Evolutionary conservation across 2,888 invertebrate species (phyloP), one percentile per base, ranked within the genome.

Genomic region (Ligdia adustata): DNA sequence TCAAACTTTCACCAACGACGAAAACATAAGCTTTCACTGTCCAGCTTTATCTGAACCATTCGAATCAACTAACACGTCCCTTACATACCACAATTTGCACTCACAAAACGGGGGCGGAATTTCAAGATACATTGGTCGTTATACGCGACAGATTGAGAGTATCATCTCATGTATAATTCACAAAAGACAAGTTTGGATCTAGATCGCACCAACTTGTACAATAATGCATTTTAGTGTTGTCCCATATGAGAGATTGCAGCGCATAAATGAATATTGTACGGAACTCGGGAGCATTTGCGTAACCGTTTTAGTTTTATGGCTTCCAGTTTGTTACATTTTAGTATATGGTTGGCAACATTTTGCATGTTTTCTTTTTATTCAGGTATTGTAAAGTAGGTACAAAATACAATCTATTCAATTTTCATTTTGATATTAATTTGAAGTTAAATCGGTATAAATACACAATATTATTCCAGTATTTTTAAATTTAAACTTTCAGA

Each of bases 151-250:
- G 80, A 84, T 85, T 83, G 83, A 72, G 78, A 79, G 73, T 77
- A 82, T 82, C 78, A 66, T 69, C 83, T 83, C 82, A 86, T 86
- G 83, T 82, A 69, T 86, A 82, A 84, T 86, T 84, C 84, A 86
- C 72, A 66, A 67, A 72, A 64, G 69, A 68, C 67, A 69, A 74
- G 72, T 75, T 78, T 69, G 75, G 69, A 79, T 78, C 78, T 68
- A 63, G 68, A 75, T 67, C 71, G 71, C 61, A 71, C 60, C 51
- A 57, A 60, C 55, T 60, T 60, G 55, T 49, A 58, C 54, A 52
- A 58, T 60, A 60, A 60, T 60, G 60, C 59, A 60, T 60, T 54
- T 56, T 52, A 52, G 56, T 55, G 59, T 57, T 50, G 54, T 55
- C 55, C 42, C 53, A 41, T 57, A 62, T 74, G 75, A 75, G 66